These are phyloP conservation scores for Siniperca obscura DNA, from an alignment of 2,797 vertebrate species.

Conservation along the genomic window DNA sequence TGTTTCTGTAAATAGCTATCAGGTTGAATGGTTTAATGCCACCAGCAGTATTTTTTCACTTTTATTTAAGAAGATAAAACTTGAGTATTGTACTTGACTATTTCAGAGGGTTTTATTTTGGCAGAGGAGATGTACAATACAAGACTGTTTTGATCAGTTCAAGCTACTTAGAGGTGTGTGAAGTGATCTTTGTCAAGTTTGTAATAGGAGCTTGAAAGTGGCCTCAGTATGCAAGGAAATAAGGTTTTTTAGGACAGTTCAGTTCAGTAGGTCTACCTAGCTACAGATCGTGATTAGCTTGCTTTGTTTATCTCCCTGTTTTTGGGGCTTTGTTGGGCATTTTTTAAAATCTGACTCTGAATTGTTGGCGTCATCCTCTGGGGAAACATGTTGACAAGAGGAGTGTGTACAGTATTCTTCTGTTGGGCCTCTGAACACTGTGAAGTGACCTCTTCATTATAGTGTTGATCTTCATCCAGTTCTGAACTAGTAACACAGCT, in stretches of 20 bases:
- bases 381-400: neutral
- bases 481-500: neutral
- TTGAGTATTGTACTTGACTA: constrained; percentile 31
- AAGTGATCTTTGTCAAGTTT: constrained; percentile 18
- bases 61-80: constrained; percentile 27
- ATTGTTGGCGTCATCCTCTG: neutral
- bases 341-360: neutral
- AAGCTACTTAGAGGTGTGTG: neutral
- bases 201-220: neutral
- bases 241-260: neutral
- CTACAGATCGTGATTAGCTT: neutral
- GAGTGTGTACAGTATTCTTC: constrained; percentile 15
- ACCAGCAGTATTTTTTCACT: constrained; percentile 51
- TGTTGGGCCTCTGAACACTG: constrained; percentile 34
- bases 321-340: neutral
- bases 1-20: constrained; percentile 47
- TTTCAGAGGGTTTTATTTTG: constrained; percentile 24
- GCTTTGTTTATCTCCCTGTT: neutral
- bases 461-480: neutral
- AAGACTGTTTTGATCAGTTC: neutral
- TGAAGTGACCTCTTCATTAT: constrained; percentile 24
- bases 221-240: constrained; percentile 16
- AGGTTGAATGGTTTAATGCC: constrained; percentile 30
- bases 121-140: neutral
- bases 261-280: too few relatives aligned